Evolutionary conservation across 2,113 vertebrate genomes (phyloP).

Genomic region (Tenebrosternarchus preto): DNA sequence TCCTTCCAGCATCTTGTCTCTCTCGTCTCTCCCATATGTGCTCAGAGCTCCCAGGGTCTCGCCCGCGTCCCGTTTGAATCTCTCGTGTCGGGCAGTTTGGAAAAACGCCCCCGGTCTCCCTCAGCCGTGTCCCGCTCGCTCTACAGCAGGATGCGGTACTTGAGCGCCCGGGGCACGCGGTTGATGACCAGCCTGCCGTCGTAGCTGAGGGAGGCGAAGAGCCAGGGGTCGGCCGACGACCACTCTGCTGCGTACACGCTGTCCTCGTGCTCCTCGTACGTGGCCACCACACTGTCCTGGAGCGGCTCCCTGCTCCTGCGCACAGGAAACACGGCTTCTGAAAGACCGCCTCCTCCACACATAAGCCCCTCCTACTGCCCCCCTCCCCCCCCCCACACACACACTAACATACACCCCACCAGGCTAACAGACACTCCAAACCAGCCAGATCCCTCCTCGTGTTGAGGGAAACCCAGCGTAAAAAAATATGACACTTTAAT

Average conservation of each 20-base stretch:
- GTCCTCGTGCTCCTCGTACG: slow-evolving; percentile 98
- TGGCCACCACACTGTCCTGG: slow-evolving; percentile 93
- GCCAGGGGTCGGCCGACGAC: slow-evolving; percentile 97
- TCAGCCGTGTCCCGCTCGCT: background rate
- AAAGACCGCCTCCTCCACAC: too few species aligned
- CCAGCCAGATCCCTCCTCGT: too few species aligned
- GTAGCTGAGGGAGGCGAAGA: slow-evolving; percentile 96
- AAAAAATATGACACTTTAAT: background rate
- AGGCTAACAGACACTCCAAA: too few species aligned
- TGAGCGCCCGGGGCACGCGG: slow-evolving; percentile 91
- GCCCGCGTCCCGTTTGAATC: background rate
- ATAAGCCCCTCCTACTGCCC: too few species aligned
- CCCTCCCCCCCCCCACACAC: too few species aligned
- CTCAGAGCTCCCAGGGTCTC: background rate
- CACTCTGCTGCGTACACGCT: slow-evolving; percentile 97
- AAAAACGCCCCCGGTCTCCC: background rate
- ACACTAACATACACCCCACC: too few species aligned
- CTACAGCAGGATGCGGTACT: slow-evolving; percentile 90
- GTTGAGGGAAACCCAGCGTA: background rate
- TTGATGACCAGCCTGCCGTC: slow-evolving; percentile 97
- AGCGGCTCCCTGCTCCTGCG: slow-evolving; percentile 87
- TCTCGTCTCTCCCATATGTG: background rate
- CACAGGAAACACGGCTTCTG: slow-evolving; percentile 22
- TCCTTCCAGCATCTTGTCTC: background rate
- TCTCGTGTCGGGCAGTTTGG: too few species aligned